These are phyloP conservation scores for Lepas anatifera DNA, from an alignment of 2,888 invertebrate species.

Conservation along the genomic window DNA sequence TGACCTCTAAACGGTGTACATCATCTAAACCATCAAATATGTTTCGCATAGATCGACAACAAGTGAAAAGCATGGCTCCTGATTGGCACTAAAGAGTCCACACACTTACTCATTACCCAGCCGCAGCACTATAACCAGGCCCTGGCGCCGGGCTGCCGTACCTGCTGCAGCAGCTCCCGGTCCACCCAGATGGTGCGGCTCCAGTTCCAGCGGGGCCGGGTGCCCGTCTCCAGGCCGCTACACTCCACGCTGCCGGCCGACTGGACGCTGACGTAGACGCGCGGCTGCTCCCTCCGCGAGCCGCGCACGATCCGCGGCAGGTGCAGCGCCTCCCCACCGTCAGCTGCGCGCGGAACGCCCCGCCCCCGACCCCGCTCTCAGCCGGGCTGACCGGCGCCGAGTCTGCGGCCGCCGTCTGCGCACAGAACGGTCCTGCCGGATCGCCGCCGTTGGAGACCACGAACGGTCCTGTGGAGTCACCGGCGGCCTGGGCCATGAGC, in stretches of 20 bases:
- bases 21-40: too few species aligned
- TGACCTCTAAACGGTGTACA: too few species aligned
- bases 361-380: not conserved
- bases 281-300: not conserved
- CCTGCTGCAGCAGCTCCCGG: not conserved
- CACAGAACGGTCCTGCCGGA: too few species aligned
- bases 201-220: not conserved
- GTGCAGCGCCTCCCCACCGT: not conserved
- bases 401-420: not conserved
- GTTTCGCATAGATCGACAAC: too few species aligned
- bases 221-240: not conserved
- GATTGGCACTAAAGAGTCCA: too few species aligned
- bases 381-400: not conserved
- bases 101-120: too few species aligned
- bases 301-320: constrained; percentile 6
- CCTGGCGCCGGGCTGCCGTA: not conserved
- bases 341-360: constrained; percentile 2
- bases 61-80: too few species aligned
- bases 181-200: not conserved
- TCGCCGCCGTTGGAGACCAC: too few species aligned
- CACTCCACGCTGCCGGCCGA: not conserved
- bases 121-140: too few species aligned
- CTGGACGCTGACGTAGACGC: not conserved
- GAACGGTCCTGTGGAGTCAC: too few species aligned
- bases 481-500: not conserved